Evolutionary conservation across 2,888 invertebrate genomes (phyloP).

Genomic region (Cantharis rufa): DNA sequence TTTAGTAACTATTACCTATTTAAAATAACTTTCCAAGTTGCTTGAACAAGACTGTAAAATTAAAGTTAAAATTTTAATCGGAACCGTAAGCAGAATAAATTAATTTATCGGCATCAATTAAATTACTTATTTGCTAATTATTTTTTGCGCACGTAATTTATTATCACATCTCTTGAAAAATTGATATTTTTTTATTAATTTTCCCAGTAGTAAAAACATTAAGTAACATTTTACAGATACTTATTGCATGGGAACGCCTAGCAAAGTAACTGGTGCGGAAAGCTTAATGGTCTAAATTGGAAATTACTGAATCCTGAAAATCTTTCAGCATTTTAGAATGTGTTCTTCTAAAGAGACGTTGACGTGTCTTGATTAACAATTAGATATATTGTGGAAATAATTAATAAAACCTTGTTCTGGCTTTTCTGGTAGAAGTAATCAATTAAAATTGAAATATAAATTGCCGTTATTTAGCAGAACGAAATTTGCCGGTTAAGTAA

Average conservation of each 20-base stretch:
- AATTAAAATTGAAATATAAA: neutral
- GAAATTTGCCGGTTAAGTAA: neutral
- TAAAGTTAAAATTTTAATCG: neutral
- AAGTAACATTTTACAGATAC: neutral
- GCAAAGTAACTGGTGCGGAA: conserved; percentile 13
- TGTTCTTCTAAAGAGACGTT: conserved; percentile 7
- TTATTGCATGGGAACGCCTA: neutral
- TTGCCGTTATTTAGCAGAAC: neutral
- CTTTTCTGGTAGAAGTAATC: neutral
- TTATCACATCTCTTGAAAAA: neutral
- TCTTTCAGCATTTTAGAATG: conserved; percentile 10
- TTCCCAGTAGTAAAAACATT: neutral
- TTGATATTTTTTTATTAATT: neutral
- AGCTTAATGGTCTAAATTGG: conserved; percentile 17
- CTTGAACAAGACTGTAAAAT: neutral
- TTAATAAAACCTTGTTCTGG: neutral
- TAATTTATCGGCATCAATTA: neutral
- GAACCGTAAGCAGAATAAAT: neutral
- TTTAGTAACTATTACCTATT: conserved; percentile 7
- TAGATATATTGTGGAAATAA: neutral
- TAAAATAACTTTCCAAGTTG: neutral
- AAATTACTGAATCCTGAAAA: conserved; percentile 18
- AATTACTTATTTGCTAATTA: too few relatives aligned
- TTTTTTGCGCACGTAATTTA: too few relatives aligned
- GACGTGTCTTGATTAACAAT: conserved; percentile 11